Evolutionary conservation across 2,113 vertebrate species (phyloP).

Genomic region (Poicephalus meyeri): DNA sequence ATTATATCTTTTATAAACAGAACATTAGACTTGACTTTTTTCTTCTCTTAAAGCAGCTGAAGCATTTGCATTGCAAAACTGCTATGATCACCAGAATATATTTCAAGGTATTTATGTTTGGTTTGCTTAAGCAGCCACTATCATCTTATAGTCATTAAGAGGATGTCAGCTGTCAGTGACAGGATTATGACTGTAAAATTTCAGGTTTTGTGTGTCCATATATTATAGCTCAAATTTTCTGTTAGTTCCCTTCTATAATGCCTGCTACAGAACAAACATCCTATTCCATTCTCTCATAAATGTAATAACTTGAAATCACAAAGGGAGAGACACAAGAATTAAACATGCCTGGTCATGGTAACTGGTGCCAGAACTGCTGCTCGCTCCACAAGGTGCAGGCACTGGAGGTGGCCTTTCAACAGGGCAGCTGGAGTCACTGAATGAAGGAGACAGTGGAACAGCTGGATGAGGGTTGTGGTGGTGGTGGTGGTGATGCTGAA

Average conservation of each 20-base stretch:
- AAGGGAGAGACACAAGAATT: not conserved
- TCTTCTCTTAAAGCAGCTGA: not conserved
- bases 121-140: not conserved
- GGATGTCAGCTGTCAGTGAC: not conserved
- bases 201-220: not conserved
- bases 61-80: not conserved
- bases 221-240: not conserved
- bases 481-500: constrained; percentile 85
- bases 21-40: not conserved
- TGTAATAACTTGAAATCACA: not conserved
- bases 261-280: not conserved
- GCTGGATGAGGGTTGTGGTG: constrained; percentile 87
- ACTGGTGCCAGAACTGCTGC: constrained; percentile 75
- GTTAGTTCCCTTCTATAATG: not conserved
- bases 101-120: not conserved
- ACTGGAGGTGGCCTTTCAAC: constrained; percentile 88
- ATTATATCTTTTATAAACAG: not conserved
- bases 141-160: not conserved
- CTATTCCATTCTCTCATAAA: not conserved
- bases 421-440: constrained; percentile 87
- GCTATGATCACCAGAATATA: not conserved
- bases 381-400: constrained; percentile 84
- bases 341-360: constrained; percentile 85
- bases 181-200: not conserved
- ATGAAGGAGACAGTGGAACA: constrained; percentile 82